Conservation (phyloP, 2,888 invertebrate genomes). For the Trypoxylon attenuatum region DNA sequence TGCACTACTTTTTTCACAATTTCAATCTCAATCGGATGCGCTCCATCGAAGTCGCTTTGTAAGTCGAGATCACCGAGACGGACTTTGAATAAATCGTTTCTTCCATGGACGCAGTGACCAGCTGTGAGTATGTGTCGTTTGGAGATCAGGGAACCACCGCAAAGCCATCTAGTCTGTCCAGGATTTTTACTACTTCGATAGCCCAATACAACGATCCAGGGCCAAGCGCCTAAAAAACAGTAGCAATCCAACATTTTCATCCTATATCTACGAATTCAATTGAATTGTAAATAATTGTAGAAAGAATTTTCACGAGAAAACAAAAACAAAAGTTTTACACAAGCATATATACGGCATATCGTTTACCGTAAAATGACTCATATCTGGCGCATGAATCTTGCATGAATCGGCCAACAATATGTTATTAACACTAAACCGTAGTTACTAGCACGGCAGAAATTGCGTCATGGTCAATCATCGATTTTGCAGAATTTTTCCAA, state of each 20-base stretch:
- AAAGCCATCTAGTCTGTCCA: constrained; percentile 74
- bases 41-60: constrained; percentile 80
- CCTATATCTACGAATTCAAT: not conserved
- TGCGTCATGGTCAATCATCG: not conserved
- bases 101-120: constrained; percentile 82
- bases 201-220: constrained; percentile 87
- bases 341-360: too few relatives aligned
- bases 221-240: constrained; percentile 81
- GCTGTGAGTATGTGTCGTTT: constrained; percentile 85
- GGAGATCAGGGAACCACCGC: constrained; percentile 84
- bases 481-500: not conserved
- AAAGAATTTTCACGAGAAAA: not conserved
- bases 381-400: not conserved
- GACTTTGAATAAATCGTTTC: constrained; percentile 80
- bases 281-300: too few relatives aligned
- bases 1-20: constrained; percentile 80
- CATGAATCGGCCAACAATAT: not conserved
- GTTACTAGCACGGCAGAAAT: not conserved
- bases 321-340: too few relatives aligned
- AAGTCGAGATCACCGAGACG: constrained; percentile 88
- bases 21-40: constrained; percentile 78
- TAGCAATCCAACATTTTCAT: not conserved
- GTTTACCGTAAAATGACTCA: not conserved
- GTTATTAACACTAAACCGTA: not conserved
- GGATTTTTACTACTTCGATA: constrained; percentile 76